Percentiles rank a stretch among this genome's conserved stretches.
Conservation (phyloP, 2,113 vertebrate genomes). For the Cettia cetti region DNA sequence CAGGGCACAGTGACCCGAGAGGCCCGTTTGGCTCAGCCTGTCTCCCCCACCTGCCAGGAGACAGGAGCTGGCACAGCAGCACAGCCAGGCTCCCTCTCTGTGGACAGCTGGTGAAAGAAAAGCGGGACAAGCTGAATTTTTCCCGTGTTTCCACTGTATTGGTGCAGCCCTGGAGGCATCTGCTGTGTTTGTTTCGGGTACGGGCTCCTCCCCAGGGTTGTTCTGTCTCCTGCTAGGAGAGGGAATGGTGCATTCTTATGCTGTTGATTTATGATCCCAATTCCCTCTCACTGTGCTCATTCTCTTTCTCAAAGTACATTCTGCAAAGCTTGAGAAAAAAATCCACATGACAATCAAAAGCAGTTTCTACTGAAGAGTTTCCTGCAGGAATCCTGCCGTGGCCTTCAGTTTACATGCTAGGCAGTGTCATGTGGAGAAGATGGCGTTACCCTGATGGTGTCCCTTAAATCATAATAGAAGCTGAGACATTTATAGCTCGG, state of each 20-base stretch:
- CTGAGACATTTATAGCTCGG: not conserved
- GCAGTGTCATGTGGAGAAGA: not conserved
- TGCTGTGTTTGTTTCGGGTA: not conserved
- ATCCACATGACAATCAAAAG: not conserved
- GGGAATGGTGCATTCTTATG: not conserved
- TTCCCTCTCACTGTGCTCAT: not conserved
- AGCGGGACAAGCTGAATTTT: not conserved
- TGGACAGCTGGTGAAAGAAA: not conserved
- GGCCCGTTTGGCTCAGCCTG: not conserved
- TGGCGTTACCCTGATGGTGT: not conserved
- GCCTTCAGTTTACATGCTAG: not conserved
- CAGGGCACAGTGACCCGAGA: not conserved
- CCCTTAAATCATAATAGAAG: not conserved
- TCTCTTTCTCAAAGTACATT: conserved; percentile 6
- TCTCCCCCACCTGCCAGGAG: not conserved
- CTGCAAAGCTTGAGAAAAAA: not conserved
- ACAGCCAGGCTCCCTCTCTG: not conserved
- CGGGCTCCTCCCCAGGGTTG: not conserved
- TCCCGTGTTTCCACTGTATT: not conserved
- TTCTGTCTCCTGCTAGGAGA: not conserved
- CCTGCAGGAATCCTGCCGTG: not conserved
- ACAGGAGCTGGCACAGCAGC: not conserved
- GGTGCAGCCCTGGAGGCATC: not conserved
- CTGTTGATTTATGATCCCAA: not conserved
- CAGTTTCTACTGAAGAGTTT: not conserved